phyloP scores from a whole-genome alignment of 2,113 vertebrate genomes.

The Tachuris rubrigastra region DNA sequence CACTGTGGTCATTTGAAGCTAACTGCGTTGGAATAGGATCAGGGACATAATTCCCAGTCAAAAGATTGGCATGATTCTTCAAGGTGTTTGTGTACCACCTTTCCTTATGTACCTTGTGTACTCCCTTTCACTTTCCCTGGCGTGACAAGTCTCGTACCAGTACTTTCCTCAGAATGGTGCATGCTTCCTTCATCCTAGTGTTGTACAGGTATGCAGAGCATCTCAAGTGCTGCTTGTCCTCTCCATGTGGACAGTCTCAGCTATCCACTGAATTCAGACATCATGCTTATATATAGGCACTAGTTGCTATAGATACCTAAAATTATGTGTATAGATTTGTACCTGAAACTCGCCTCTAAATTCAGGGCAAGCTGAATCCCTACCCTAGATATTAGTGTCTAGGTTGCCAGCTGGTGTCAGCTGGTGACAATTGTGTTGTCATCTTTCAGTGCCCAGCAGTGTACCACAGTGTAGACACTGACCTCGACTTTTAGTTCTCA shows the following conservation, averaged over 20 bases:
- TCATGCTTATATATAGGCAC: background rate
- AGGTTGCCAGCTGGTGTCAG: background rate
- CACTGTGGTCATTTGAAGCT: background rate
- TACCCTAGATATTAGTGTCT: background rate
- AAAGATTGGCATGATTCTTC: background rate
- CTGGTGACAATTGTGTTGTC: background rate
- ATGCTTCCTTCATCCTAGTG: background rate
- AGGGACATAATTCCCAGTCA: background rate
- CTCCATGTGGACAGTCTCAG: background rate
- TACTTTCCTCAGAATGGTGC: background rate
- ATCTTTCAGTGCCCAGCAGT: background rate
- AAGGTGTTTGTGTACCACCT: background rate
- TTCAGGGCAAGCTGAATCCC: background rate
- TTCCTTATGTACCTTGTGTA: background rate
- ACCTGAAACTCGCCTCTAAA: background rate
- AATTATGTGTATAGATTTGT: background rate
- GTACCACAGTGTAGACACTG: background rate
- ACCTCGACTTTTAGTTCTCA: background rate
- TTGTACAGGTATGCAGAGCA: background rate
- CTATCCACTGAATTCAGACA: background rate
- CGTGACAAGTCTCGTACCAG: background rate
- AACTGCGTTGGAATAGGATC: background rate
- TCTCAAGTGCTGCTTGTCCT: background rate
- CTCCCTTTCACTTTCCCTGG: background rate
- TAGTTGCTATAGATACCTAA: background rate